phyloP scores from a whole-genome alignment of 2,797 vertebrate species.

The Epinephelus coioides region DNA sequence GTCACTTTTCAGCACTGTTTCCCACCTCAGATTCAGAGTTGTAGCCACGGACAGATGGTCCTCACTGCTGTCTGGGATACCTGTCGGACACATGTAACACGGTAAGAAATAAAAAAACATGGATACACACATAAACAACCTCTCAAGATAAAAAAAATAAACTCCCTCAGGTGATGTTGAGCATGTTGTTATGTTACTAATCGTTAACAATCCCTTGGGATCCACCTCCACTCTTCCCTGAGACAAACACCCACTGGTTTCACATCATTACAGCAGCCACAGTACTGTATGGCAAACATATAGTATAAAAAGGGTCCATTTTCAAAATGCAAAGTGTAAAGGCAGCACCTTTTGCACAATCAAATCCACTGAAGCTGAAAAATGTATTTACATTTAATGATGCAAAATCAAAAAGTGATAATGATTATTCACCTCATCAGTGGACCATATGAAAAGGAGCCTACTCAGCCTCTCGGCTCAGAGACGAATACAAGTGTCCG shows the following conservation, averaged over 20 bases:
- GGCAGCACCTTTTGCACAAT: background rate
- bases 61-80: slow-evolving; percentile 89
- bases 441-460: background rate
- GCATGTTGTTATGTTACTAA: slow-evolving; percentile 48
- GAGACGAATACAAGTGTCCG: background rate
- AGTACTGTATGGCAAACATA: background rate
- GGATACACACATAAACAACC: slow-evolving; percentile 15
- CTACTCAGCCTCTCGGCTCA: background rate
- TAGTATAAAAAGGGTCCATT: background rate
- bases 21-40: slow-evolving; percentile 87
- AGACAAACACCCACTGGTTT: slow-evolving; percentile 57
- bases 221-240: slow-evolving; percentile 32
- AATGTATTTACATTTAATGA: background rate
- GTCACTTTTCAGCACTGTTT: slow-evolving; percentile 84
- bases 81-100: slow-evolving; percentile 75
- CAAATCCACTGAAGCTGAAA: background rate
- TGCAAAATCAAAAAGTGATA: background rate
- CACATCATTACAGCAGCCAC: slow-evolving; percentile 9
- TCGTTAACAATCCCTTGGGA: slow-evolving; percentile 45
- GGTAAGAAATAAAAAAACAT: slow-evolving; percentile 1
- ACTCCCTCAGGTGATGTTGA: slow-evolving; percentile 27
- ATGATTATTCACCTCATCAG: slow-evolving; percentile 1
- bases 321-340: background rate
- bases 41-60: slow-evolving; percentile 88
- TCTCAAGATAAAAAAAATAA: slow-evolving; percentile 1